These are phyloP conservation scores for Cryptus armator DNA, from an alignment of 2,888 invertebrate species.

Conservation along the genomic window DNA sequence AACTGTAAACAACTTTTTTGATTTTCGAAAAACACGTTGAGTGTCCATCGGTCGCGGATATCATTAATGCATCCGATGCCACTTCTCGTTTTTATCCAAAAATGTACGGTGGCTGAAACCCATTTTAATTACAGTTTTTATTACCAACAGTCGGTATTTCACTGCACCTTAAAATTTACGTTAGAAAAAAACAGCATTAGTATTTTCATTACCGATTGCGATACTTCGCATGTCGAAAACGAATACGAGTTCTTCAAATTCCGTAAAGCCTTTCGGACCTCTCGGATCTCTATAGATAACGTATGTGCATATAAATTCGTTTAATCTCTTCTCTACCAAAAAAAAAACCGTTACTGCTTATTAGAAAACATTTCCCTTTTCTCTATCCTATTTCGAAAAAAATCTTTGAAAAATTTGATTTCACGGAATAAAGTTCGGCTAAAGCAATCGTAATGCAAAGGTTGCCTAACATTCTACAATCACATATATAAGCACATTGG, in stretches of 20 bases:
- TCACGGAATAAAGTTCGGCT: neutral
- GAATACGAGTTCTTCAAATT: neutral
- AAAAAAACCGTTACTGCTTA: neutral
- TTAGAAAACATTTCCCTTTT: neutral
- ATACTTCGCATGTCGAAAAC: neutral
- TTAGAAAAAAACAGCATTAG: neutral
- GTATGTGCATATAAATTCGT: neutral
- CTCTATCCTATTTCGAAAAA: neutral
- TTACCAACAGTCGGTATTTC: no score
- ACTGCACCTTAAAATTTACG: no score
- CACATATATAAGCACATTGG: slow-evolving; percentile 27
- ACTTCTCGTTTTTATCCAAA: no score
- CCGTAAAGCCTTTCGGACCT: neutral
- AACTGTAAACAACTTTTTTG: no score
- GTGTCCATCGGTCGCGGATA: no score
- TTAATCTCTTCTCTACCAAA: neutral
- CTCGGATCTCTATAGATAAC: neutral
- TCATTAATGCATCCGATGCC: no score
- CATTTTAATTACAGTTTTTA: no score
- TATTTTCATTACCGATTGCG: neutral
- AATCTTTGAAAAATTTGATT: neutral
- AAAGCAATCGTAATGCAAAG: slow-evolving; percentile 8
- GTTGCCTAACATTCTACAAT: slow-evolving; percentile 32
- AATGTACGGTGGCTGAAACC: no score
- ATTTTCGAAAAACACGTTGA: no score